phyloP scores from a whole-genome alignment of 2,888 invertebrate genomes.

The Meliscaeva auricollis region DNA sequence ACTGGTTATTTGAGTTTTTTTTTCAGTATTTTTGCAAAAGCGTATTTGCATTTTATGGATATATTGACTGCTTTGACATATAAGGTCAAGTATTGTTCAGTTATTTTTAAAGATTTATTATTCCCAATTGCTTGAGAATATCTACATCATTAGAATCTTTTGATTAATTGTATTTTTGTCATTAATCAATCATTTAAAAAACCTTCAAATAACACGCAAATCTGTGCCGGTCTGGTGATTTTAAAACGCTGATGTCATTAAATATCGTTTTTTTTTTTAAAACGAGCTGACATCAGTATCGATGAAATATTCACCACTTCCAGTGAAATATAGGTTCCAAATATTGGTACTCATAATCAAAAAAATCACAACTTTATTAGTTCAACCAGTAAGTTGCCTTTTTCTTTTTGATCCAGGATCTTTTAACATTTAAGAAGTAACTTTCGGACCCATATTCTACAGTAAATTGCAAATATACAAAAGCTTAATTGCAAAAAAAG shows the following conservation, averaged over 20 bases:
- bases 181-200: background rate
- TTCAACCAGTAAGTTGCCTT: too few species aligned
- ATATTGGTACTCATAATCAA: too few species aligned
- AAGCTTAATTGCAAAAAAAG: too few species aligned
- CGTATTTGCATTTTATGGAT: background rate
- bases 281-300: too few species aligned
- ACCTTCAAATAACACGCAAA: slow-evolving; percentile 2
- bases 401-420: too few species aligned
- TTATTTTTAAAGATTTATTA: slow-evolving; percentile 8
- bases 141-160: background rate
- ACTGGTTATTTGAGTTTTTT: slow-evolving; percentile 25
- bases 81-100: slow-evolving; percentile 8
- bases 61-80: background rate
- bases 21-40: background rate
- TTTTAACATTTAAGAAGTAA: too few species aligned
- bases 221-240: background rate
- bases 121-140: too few species aligned
- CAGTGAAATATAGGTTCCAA: too few species aligned
- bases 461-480: too few species aligned
- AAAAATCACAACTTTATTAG: too few species aligned
- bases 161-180: background rate
- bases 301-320: too few species aligned
- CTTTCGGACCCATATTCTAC: too few species aligned
- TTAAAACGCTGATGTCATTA: slow-evolving; percentile 13
- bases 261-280: background rate